A percentile compares a stretch with the other conserved stretches of the same genome.
phyloP scores from a whole-genome alignment of 2,888 invertebrate species.

The Leptinotarsa peninsularis region DNA sequence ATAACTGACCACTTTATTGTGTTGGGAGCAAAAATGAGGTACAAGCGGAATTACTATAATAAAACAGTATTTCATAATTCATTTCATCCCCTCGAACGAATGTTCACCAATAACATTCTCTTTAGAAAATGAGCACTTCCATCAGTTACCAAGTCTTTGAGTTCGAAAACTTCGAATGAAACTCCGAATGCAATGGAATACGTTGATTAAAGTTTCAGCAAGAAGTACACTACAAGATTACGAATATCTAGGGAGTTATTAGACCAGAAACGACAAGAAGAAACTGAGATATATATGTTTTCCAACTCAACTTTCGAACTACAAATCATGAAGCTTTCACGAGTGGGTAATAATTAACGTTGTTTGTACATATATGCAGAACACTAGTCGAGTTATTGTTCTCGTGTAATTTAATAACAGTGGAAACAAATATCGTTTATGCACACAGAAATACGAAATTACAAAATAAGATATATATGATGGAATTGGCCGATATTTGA shows the following conservation, averaged over 20 bases:
- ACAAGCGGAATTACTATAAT: too few relatives aligned
- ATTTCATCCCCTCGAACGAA: too few relatives aligned
- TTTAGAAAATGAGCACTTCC: background rate
- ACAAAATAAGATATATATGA: too few relatives aligned
- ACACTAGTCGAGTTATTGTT: background rate
- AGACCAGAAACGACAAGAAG: background rate
- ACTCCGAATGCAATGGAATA: background rate
- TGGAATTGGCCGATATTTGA: too few relatives aligned
- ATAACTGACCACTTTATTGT: too few relatives aligned
- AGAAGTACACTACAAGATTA: background rate
- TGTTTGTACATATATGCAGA: background rate
- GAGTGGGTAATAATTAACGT: background rate
- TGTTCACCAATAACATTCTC: background rate
- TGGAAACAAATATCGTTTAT: background rate
- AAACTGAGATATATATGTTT: background rate
- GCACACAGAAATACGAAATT: too few relatives aligned
- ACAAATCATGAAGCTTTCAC: slow-evolving; percentile 1
- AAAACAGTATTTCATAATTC: too few relatives aligned
- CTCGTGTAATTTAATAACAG: background rate
- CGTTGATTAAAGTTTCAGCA: background rate
- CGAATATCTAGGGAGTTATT: background rate
- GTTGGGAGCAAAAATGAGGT: too few relatives aligned
- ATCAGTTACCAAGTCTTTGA: background rate
- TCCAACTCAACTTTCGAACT: background rate
- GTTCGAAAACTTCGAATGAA: background rate